Evolutionary conservation across 2,888 invertebrate genomes (phyloP).

Genomic region (Phragmatobia fuliginosa): DNA sequence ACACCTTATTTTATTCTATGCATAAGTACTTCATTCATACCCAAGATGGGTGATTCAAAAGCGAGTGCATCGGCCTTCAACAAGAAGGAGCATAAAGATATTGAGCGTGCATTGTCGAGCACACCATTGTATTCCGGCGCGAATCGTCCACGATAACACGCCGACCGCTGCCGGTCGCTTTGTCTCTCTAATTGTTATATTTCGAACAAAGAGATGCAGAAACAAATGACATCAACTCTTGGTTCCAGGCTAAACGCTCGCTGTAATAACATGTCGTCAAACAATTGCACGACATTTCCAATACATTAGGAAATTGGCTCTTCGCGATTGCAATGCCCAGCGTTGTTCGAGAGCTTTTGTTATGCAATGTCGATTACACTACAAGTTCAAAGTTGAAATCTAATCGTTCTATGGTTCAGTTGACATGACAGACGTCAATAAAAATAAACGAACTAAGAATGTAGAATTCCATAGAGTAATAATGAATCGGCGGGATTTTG

Average conservation of each 20-base stretch:
- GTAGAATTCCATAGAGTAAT: constrained; percentile 68
- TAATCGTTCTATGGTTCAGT: constrained; percentile 47
- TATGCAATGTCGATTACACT: constrained; percentile 53
- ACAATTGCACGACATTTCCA: constrained; percentile 80
- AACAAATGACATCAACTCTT: constrained; percentile 77
- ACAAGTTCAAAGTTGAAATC: constrained; percentile 51
- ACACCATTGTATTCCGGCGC: constrained; percentile 69
- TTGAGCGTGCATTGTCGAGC: constrained; percentile 79
- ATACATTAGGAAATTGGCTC: constrained; percentile 83
- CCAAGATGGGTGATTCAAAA: constrained; percentile 72
- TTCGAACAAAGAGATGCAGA: constrained; percentile 79
- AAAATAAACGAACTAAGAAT: constrained; percentile 65
- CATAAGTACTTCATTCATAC: constrained; percentile 55
- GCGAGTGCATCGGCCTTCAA: constrained; percentile 79
- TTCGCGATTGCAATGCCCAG: constrained; percentile 68
- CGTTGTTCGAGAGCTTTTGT: constrained; percentile 67
- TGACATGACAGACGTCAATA: constrained; percentile 68
- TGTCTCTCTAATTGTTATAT: constrained; percentile 83
- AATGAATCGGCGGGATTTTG: constrained; percentile 72
- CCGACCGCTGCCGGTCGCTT: constrained; percentile 70
- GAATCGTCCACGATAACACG: constrained; percentile 74
- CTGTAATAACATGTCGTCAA: constrained; percentile 83
- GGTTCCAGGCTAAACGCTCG: constrained; percentile 78
- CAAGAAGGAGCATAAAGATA: constrained; percentile 80
- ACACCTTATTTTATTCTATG: constrained; percentile 42